Base-by-base conservation (phyloP, 1,140 invertebrate species). In the Nomia melanderi region DNA sequence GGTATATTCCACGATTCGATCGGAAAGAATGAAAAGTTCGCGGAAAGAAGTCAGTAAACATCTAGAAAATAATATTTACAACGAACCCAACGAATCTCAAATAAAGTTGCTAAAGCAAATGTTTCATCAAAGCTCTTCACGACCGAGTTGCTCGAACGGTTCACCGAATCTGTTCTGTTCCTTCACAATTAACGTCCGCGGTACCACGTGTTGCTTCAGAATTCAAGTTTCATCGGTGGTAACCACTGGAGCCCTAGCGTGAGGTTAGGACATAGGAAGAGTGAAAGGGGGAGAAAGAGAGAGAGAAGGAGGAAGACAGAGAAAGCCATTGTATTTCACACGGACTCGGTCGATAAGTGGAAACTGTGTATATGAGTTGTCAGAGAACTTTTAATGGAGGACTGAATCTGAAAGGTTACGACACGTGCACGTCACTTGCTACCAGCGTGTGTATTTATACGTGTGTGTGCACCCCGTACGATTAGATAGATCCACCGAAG, bases 161-260 rank as follows among this genome's bases (percentile, higher is more conserved):
- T 11, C 6, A 17, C 7, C 56, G 17, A 20, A n/a, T 6, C 17
- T 5, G n/a, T 25, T 23, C 23, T 12, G 23, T 20, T 17, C 5
- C n/a, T 8, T 20, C 14, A 6, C 36, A 39, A 67, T 67, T 75
- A 75, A 75, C 63, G 14, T 25, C 14, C 5, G n/a, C 53, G 63
- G n/a, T 27, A 27, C 63, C 72, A 75, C 63, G 27, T 75, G 72
- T 67, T 75, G 72, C 72, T 75, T 75, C 53, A 75, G 72, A 75
- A 67, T 59, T 67, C 53, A 7, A 57, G 33, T 31, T 59, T 44
- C 36, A 36, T 31, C 67, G 29, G 12, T 12, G 23, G 33, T 7
- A 62, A 56, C 50, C 23, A 39, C 20, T 41, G 20, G 25, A 41
- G 57, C 29, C 8, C 6, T 14, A 54, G 9, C 53, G 12, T 25